Percentiles rank a stretch among this genome's conserved stretches.
Conservation (phyloP, 2,888 invertebrate species). For the Mesorhabditis sp. region DNA sequence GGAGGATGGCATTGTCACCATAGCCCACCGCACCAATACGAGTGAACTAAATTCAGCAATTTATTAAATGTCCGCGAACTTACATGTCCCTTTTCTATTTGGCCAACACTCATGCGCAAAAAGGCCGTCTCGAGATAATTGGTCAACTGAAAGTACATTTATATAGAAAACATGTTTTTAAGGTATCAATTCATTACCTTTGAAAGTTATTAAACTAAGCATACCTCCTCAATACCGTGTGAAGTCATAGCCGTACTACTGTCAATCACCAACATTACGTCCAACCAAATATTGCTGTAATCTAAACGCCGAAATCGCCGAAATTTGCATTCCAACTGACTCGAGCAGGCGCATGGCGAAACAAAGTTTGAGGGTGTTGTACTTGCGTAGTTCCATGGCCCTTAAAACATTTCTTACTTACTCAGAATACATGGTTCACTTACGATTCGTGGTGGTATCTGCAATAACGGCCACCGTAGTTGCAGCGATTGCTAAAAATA, state of each 20-base stretch:
- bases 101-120: neutral
- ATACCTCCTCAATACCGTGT: neutral
- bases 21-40: neutral
- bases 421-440: too few species aligned
- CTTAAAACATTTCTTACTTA: neutral
- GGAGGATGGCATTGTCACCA: neutral
- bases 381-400: neutral
- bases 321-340: neutral
- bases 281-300: neutral
- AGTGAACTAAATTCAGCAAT: neutral
- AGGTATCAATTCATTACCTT: neutral
- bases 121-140: neutral
- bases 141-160: neutral
- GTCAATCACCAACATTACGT: slow-evolving; percentile 1
- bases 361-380: neutral
- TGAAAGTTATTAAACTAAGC: neutral
- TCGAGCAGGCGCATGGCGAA: neutral
- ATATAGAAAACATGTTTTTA: too few species aligned
- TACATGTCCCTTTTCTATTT: neutral
- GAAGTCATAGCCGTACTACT: neutral
- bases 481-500: too few species aligned
- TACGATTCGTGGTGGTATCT: too few species aligned
- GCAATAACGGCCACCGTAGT: too few species aligned
- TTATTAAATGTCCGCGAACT: neutral
- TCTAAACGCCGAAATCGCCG: neutral